Percentiles rank a stretch among this genome's conserved stretches.
Evolutionary conservation across 2,888 invertebrate species (phyloP).

Genomic region (Drosophila leonis): DNA sequence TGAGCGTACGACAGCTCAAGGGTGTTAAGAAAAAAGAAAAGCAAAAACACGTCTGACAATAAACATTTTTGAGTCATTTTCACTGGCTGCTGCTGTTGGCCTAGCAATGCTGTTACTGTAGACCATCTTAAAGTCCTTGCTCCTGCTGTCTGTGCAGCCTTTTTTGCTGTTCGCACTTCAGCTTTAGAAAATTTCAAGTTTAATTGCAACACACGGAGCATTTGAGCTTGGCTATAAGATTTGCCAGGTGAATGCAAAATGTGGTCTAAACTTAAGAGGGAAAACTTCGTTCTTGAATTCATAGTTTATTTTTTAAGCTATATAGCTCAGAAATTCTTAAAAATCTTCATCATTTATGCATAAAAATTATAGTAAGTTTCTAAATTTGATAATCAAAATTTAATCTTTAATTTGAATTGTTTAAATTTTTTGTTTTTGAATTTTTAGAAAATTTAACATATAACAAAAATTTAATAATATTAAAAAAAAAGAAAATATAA

Average conservation of each 20-base stretch:
- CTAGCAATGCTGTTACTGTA: slow-evolving; percentile 11
- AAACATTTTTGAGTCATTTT: slow-evolving; percentile 60
- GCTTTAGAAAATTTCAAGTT: slow-evolving; percentile 2
- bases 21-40: slow-evolving; percentile 7
- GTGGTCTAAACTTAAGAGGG: not conserved
- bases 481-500: no score
- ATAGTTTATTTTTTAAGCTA: not conserved
- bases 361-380: no score
- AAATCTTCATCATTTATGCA: no score
- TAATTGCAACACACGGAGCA: not conserved
- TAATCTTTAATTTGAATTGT: no score
- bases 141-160: not conserved
- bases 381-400: no score
- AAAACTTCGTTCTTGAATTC: not conserved
- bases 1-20: slow-evolving; percentile 44
- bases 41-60: slow-evolving; percentile 40
- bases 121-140: slow-evolving; percentile 17
- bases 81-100: slow-evolving; percentile 19
- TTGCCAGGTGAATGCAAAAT: not conserved
- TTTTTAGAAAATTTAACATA: no score
- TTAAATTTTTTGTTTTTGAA: no score
- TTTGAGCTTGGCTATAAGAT: not conserved
- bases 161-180: slow-evolving; percentile 14
- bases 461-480: no score
- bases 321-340: no score